Evolutionary conservation across 2,888 invertebrate genomes (phyloP), one percentile per base, ranked within the genome.

Genomic region (Melieria crassipennis): DNA sequence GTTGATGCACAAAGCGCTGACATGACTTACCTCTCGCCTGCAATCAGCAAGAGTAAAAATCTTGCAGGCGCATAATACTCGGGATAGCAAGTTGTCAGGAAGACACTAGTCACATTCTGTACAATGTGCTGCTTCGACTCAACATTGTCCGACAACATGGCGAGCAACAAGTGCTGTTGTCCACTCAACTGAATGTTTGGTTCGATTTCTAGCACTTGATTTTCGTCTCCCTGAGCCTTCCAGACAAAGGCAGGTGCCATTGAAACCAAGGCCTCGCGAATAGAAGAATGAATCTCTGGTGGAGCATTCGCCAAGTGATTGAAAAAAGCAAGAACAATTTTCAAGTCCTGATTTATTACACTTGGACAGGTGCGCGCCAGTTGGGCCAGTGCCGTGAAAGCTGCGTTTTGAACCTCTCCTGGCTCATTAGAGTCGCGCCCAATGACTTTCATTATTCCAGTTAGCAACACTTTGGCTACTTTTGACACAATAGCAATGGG

Each of bases 51-150:
- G 68, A 97, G 87, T 9, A 96, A 88, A 83, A 93, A 96, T 80
- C 95, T 89, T 0, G 96, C 93, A 0, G 94, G 93, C 0, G 94
- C 91, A 84, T 95, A 94, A 80, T 93, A 90, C 48, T 91, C 89
- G 0, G 95, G 94, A 86, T 96, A 97, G 76, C 96, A 93, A 7
- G 91, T 91, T 4, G 93, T 91, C 0, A 95, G 90, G 80, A 94
- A 96, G 73, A 94, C 90, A 80, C 93, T 94, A 4, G 95, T 94
- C 55, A 94, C 92, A 86, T 94, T 93, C 71, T 97, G 89, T 55
- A 93, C 92, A 88, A 94, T 93, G 3, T 92, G 89, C 79, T 95
- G 92, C 16, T 93, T 92, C 52, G 91, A 90, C 87, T 93, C 89
- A 82, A 95, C 91, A 88, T 94, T 91, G 86, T 92, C 89, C 82